phyloP scores from a whole-genome alignment of 2,888 invertebrate genomes.

The Drosophila falleni region DNA sequence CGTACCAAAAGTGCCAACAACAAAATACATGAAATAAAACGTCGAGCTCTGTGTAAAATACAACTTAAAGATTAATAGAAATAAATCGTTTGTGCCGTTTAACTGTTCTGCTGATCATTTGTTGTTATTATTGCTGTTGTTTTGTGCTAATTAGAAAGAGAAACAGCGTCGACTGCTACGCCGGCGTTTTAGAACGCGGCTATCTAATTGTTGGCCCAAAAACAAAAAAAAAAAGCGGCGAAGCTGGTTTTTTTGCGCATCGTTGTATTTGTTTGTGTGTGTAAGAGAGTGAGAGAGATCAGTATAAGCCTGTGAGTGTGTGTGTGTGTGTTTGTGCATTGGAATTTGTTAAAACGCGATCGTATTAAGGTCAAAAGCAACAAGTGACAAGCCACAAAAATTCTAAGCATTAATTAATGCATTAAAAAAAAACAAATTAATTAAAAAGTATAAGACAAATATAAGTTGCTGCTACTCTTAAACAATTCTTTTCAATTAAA shows the following conservation, averaged over 20 bases:
- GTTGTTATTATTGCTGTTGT: constrained; percentile 32
- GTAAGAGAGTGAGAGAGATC: constrained; percentile 19
- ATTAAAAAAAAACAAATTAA: constrained; percentile 30
- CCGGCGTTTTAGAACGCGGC: constrained; percentile 61
- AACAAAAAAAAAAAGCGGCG: constrained; percentile 57
- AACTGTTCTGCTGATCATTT: constrained; percentile 42
- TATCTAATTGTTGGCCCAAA: constrained; percentile 66
- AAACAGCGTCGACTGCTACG: constrained; percentile 50
- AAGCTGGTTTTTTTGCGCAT: constrained; percentile 69
- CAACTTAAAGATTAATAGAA: constrained; percentile 35
- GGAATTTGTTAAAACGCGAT: constrained; percentile 69
- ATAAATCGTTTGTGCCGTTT: constrained; percentile 24
- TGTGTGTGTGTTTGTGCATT: constrained; percentile 60
- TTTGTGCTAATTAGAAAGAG: constrained; percentile 62
- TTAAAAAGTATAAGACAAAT: constrained; percentile 13
- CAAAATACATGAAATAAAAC: constrained; percentile 33
- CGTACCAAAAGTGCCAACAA: constrained; percentile 58
- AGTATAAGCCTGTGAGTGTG: constrained; percentile 27
- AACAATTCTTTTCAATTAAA: constrained; percentile 43
- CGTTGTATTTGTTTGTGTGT: constrained; percentile 39
- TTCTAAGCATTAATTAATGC: constrained; percentile 63
- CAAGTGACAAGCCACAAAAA: constrained; percentile 69
- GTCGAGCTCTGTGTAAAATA: constrained; percentile 24
- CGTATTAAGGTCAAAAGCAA: constrained; percentile 74
- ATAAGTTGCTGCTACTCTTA: constrained; percentile 25